phyloP scores from a whole-genome alignment of 2,113 vertebrate genomes.

The Neofelis nebulosa region DNA sequence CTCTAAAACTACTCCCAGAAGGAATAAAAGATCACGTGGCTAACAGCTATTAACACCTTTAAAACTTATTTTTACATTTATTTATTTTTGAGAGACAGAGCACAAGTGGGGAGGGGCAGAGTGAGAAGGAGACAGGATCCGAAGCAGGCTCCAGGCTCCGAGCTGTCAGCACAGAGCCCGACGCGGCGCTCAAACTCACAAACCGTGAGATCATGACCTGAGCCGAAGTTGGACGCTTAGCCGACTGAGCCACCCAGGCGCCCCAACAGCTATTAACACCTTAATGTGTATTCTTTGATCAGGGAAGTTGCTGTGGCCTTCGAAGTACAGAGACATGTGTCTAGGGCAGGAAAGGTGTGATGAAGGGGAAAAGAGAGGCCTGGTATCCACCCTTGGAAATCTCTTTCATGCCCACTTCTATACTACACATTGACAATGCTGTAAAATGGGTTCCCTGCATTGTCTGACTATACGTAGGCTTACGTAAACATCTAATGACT shows the following conservation, averaged over 20 bases:
- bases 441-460: not conserved
- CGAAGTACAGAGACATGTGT: not conserved
- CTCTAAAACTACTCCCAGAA: not conserved
- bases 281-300: constrained; percentile 5
- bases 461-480: not conserved
- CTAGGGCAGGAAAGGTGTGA: not conserved
- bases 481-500: not conserved
- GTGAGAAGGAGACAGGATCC: no score
- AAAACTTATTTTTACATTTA: no score
- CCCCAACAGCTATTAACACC: not conserved
- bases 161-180: no score
- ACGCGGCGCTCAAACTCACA: no score
- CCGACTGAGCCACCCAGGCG: no score
- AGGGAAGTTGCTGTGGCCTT: not conserved
- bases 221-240: no score
- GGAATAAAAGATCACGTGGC: not conserved
- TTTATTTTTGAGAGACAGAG: no score
- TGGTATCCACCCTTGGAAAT: not conserved
- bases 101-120: no score
- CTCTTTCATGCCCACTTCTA: constrained; percentile 3
- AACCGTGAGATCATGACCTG: no score
- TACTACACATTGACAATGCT: not conserved
- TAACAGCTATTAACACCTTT: not conserved
- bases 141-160: no score
- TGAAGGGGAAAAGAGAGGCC: not conserved